phyloP scores from a whole-genome alignment of 1,140 invertebrate genomes.

The Leptoteleia sp. region DNA sequence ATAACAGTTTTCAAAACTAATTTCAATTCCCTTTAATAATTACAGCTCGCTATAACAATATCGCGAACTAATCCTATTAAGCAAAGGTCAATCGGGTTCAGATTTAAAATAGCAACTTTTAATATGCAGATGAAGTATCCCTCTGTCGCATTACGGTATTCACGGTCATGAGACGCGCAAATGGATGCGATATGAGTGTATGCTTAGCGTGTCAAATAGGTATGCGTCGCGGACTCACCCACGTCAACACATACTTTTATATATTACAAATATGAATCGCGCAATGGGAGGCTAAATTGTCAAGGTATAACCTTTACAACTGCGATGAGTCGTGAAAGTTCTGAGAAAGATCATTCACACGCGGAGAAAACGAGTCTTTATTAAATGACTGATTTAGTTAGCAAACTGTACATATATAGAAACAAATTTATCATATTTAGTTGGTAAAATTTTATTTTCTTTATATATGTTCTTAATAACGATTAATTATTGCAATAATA shows the following conservation, averaged over 20 bases:
- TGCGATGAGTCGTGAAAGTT: conserved; percentile 24
- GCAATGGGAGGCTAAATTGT: conserved; percentile 38
- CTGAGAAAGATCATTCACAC: conserved; percentile 12
- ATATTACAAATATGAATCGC: conserved; percentile 14
- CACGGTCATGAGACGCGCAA: conserved; percentile 59
- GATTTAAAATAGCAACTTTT: conserved; percentile 47
- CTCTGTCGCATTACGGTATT: conserved; percentile 53
- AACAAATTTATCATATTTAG: no score
- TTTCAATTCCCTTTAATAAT: conserved; percentile 22
- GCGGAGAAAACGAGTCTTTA: no score
- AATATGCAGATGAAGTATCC: conserved; percentile 60
- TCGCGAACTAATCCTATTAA: conserved; percentile 6
- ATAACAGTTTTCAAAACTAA: no score
- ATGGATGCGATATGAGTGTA: conserved; percentile 31
- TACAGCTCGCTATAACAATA: conserved; percentile 15
- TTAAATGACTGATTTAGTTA: no score
- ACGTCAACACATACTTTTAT: conserved; percentile 43
- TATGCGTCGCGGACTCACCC: conserved; percentile 28
- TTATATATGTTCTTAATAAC: no score
- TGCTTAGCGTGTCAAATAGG: conserved; percentile 46
- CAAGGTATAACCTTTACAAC: conserved; percentile 32
- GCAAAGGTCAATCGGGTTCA: conserved; percentile 58
- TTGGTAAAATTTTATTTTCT: no score
- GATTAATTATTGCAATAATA: no score
- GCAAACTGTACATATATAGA: no score